phyloP scores from a whole-genome alignment of 2,888 invertebrate species.

The Fragum sueziense region DNA sequence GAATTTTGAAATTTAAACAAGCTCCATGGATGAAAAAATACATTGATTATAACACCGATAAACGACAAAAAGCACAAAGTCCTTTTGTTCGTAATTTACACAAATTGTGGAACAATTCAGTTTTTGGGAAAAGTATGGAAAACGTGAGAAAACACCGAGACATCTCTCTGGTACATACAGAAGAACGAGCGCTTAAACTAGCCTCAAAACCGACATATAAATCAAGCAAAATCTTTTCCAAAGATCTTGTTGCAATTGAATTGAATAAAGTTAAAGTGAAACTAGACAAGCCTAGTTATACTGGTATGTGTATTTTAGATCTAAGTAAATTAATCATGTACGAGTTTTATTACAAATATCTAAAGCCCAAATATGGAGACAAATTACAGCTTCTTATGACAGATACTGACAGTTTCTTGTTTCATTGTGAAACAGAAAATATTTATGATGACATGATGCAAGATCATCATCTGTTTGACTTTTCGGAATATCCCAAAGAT shows the following conservation, averaged over 20 bases:
- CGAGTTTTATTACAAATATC: constrained; percentile 75
- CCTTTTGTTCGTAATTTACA: constrained; percentile 67
- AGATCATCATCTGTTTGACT: constrained; percentile 12
- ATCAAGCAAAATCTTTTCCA: constrained; percentile 26
- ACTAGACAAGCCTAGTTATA: constrained; percentile 34
- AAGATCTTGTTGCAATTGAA: constrained; percentile 41
- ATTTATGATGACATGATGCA: constrained; percentile 26
- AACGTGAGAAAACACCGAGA: constrained; percentile 38
- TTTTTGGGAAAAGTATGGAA: constrained; percentile 77
- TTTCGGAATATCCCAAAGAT: background rate
- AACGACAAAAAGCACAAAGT: constrained; percentile 68
- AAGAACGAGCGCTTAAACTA: constrained; percentile 25
- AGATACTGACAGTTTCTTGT: constrained; percentile 18
- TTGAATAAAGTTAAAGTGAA: constrained; percentile 26
- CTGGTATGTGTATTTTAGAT: constrained; percentile 70
- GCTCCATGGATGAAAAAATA: constrained; percentile 77
- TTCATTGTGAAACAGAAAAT: constrained; percentile 18
- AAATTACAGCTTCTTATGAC: background rate
- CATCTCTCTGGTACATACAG: constrained; percentile 38
- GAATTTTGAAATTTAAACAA: constrained; percentile 74
- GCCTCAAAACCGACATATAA: constrained; percentile 41
- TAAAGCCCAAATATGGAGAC: constrained; percentile 67
- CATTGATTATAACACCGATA: constrained; percentile 70
- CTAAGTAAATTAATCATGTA: constrained; percentile 80
- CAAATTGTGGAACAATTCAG: constrained; percentile 68